phyloP scores from a whole-genome alignment of 2,888 invertebrate species.

The Atrina japonica region DNA sequence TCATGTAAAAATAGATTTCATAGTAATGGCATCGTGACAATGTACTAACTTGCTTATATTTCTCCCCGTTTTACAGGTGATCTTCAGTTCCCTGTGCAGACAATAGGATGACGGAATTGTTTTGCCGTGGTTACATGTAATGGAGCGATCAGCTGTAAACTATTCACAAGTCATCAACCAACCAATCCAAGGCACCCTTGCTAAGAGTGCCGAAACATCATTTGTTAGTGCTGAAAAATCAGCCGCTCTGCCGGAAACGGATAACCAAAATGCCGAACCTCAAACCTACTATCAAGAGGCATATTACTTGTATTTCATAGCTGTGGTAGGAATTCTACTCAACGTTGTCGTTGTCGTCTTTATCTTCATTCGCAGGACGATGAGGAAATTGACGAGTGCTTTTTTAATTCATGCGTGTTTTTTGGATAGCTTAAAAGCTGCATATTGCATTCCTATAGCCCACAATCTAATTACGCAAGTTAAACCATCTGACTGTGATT shows the following conservation, averaged over 20 bases:
- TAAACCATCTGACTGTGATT: conserved; percentile 74
- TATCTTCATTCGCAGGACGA: conserved; percentile 69
- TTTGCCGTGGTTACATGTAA: no score
- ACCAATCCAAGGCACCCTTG: no score
- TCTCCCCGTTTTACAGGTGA: no score
- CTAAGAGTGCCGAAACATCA: no score
- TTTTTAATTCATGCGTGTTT: conserved; percentile 79
- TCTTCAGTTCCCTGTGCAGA: no score
- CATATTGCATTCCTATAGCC: conserved; percentile 79
- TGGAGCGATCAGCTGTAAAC: no score
- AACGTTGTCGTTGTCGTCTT: conserved; percentile 75
- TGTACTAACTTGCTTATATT: no score
- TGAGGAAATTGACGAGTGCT: conserved; percentile 78
- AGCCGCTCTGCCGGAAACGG: conserved; percentile 1
- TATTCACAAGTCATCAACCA: no score
- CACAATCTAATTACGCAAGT: conserved; percentile 73
- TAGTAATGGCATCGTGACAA: no score
- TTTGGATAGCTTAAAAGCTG: conserved; percentile 77
- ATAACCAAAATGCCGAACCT: background rate
- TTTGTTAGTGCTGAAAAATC: background rate
- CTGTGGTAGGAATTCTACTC: conserved; percentile 74
- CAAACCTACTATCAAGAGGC: conserved; percentile 69
- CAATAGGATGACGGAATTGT: no score
- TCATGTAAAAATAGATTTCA: no score
- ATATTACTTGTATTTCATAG: conserved; percentile 77